Percentiles rank a stretch among this genome's conserved stretches.
These are phyloP conservation scores for Nomada lathburiana DNA, from an alignment of 2,888 invertebrate genomes.

Conservation along the genomic window DNA sequence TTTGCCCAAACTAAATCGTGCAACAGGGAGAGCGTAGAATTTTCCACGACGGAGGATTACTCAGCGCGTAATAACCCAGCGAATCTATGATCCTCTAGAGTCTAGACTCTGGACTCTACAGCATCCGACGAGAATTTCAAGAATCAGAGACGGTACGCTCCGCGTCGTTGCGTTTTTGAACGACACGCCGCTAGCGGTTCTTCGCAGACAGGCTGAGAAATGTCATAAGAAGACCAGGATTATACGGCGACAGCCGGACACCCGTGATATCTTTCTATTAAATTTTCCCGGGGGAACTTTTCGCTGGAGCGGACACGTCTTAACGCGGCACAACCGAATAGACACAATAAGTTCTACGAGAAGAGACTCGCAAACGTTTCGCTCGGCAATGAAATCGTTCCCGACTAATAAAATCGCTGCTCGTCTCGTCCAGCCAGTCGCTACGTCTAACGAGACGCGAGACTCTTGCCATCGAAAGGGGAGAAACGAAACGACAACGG, in stretches of 20 bases:
- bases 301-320: background rate
- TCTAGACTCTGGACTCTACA: background rate
- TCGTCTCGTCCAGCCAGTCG: too few species aligned
- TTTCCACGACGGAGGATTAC: background rate
- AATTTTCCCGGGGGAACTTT: background rate
- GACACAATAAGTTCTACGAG: too few species aligned
- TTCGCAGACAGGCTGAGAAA: slow-evolving; percentile 1
- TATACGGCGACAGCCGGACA: slow-evolving; percentile 10
- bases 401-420: too few species aligned
- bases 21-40: background rate
- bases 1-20: too few species aligned
- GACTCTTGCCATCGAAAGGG: background rate
- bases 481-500: too few species aligned
- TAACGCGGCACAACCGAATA: background rate
- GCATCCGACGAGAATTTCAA: slow-evolving; percentile 22
- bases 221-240: slow-evolving; percentile 16
- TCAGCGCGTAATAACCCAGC: background rate
- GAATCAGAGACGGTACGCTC: slow-evolving; percentile 4
- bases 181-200: slow-evolving; percentile 8
- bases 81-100: background rate
- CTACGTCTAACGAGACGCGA: background rate
- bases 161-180: slow-evolving; percentile 11
- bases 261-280: slow-evolving; percentile 13
- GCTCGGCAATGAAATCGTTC: too few species aligned
- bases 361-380: background rate